These are phyloP conservation scores for Neoarius graeffei DNA, from an alignment of 2,113 vertebrate genomes.

Conservation along the genomic window DNA sequence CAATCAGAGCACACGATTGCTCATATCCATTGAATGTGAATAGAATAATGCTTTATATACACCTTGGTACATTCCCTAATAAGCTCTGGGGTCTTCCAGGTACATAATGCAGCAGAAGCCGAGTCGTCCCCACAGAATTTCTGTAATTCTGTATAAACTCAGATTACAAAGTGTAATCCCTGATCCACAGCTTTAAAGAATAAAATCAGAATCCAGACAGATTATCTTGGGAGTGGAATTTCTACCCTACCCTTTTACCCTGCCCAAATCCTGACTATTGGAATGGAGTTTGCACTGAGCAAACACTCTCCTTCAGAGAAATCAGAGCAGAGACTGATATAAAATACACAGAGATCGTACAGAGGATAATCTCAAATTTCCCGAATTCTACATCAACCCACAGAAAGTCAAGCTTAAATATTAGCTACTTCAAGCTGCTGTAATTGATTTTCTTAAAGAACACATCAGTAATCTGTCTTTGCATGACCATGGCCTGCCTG, in stretches of 20 bases:
- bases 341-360: not conserved
- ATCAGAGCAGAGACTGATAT: not conserved
- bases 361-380: not conserved
- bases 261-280: not conserved
- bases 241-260: not conserved
- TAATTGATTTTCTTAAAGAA: not conserved
- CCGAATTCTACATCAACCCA: not conserved
- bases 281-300: not conserved
- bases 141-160: not conserved
- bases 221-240: not conserved
- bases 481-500: not conserved
- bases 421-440: not conserved
- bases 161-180: not conserved
- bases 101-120: too few species aligned
- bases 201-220: not conserved
- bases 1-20: too few species aligned
- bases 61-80: not conserved
- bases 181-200: slow-evolving; percentile 3
- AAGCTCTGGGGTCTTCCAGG: not conserved
- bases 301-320: not conserved
- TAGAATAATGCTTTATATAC: too few species aligned
- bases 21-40: too few species aligned
- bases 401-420: not conserved
- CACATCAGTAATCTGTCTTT: not conserved
- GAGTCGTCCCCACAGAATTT: not conserved